phyloP scores from a whole-genome alignment of 2,797 vertebrate genomes.

The Potorous gilbertii region DNA sequence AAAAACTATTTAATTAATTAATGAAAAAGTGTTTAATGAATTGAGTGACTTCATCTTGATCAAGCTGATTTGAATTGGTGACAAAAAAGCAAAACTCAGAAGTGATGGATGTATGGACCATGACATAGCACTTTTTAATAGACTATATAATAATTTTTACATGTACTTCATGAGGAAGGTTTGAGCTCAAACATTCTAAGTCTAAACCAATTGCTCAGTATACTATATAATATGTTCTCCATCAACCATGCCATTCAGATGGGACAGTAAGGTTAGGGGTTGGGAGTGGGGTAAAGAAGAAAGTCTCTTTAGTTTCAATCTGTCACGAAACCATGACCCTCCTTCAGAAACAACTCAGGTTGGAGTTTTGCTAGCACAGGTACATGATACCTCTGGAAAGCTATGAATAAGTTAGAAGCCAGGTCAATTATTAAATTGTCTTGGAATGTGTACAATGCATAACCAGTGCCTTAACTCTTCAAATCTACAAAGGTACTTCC shows the following conservation, averaged over 20 bases:
- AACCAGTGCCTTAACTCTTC: slow-evolving; percentile 80
- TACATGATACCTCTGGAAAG: slow-evolving; percentile 77
- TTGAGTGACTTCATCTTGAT: background rate
- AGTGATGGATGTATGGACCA: background rate
- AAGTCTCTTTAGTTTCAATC: slow-evolving; percentile 75
- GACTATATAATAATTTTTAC: background rate
- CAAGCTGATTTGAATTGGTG: background rate
- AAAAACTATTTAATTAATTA: too few relatives aligned
- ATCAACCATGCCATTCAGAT: background rate
- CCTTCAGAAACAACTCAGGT: slow-evolving; percentile 71
- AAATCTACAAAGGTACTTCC: slow-evolving; percentile 64
- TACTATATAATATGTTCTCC: background rate
- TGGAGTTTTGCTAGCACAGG: slow-evolving; percentile 72
- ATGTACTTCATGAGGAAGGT: background rate
- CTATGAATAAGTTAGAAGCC: slow-evolving; percentile 85
- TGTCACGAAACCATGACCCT: slow-evolving; percentile 73
- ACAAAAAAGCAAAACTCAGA: background rate
- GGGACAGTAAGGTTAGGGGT: slow-evolving; percentile 47
- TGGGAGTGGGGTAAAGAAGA: slow-evolving; percentile 68
- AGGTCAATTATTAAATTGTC: slow-evolving; percentile 86
- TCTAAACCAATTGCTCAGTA: background rate
- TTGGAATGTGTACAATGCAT: slow-evolving; percentile 74
- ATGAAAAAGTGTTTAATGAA: background rate
- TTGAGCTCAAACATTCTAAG: background rate
- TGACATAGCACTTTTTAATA: background rate